Base-by-base conservation (phyloP, 2,113 vertebrate genomes). In the Pipa parva region DNA sequence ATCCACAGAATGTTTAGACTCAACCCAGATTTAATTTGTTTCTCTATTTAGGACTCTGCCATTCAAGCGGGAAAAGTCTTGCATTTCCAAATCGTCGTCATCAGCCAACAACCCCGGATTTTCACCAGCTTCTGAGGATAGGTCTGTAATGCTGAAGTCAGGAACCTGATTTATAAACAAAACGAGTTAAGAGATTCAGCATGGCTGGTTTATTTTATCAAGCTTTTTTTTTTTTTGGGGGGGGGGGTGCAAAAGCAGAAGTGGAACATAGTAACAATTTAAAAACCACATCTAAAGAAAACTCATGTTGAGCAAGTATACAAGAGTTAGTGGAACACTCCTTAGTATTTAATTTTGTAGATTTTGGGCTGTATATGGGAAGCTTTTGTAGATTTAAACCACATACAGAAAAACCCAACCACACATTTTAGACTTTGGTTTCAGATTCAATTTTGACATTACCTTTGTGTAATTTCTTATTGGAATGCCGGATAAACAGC, bases 121-220 rank as follows among this genome's bases (percentile, higher is more conserved):
- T 65, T 87, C 88, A 71, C 87, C 88, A 15, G 80, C 80, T 57
- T 90, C 86, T 29, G 84, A 90, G 67, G 84, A 79, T 37, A 88
- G 77, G 67, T 91, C 89, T 73, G 79, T 78, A 71, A 78, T 74
- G 75, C 74, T 79, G 75, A 91, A 85, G 76, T 90, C 88, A 72
- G 86, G 78, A 56, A 83, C 79, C 88, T 90, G 78, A 2, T 13
- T 18, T 76, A 68, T 77, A 74, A 5, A n/a, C 1, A 42, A 87
- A 81, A 50, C 10, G 12, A 49, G 17, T 4, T 20, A 5, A 7
- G 10, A 17, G 9, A 20, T 3, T 1, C 46, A 3, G 20, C 9
- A 21, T 10, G 9, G 17, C 17, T 18, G 3, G 7, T 20, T 20
- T 20, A 1, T 20, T 3, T 7, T 20, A 6, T 5, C 17, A 7